These are phyloP conservation scores for Drymodes brunneopygia DNA, from an alignment of 2,113 vertebrate genomes.

Conservation along the genomic window DNA sequence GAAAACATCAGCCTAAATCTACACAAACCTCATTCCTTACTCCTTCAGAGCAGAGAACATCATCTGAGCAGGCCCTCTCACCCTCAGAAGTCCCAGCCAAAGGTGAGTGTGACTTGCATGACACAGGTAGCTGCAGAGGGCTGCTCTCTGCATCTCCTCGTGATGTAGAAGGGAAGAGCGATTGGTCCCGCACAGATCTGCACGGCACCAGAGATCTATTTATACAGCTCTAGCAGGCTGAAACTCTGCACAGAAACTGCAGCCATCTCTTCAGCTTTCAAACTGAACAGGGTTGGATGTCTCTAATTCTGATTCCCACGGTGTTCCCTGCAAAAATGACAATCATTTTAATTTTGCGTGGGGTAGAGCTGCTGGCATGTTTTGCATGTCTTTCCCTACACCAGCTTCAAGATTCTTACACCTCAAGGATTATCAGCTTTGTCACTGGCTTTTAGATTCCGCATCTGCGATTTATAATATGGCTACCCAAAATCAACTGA, in stretches of 20 bases:
- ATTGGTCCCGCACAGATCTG: not conserved
- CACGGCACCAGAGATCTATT: not conserved
- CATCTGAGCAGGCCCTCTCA: not conserved
- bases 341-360: slow-evolving; percentile 9
- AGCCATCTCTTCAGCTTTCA: slow-evolving; percentile 29
- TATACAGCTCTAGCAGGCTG: not conserved
- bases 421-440: slow-evolving; percentile 2
- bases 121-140: not conserved
- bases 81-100: not conserved
- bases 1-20: not conserved
- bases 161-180: not conserved
- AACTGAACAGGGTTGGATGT: not conserved
- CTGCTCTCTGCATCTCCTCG: not conserved
- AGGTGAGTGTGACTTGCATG: not conserved
- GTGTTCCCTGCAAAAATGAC: slow-evolving; percentile 47
- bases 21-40: not conserved
- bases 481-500: not conserved
- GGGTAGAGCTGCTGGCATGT: not conserved
- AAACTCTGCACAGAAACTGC: slow-evolving; percentile 34
- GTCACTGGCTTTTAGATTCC: not conserved
- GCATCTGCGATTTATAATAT: not conserved
- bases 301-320: slow-evolving; percentile 28
- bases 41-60: not conserved
- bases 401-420: not conserved
- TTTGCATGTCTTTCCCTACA: not conserved